These are phyloP conservation scores for Phasia obesa DNA, from an alignment of 2,888 invertebrate genomes.

Conservation along the genomic window DNA sequence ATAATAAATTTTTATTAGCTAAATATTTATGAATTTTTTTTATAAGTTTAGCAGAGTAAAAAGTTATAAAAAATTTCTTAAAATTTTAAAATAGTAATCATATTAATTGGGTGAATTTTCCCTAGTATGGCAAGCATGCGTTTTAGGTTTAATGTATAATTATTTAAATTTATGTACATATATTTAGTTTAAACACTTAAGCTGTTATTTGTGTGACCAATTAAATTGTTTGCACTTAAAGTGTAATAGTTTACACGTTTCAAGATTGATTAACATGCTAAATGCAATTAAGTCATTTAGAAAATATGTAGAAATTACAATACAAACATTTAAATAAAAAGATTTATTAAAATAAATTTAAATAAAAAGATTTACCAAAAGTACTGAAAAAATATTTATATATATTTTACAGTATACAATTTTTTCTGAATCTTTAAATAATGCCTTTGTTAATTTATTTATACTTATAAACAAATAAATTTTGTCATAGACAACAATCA, in stretches of 20 bases:
- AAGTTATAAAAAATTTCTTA: no score
- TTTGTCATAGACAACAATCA: no score
- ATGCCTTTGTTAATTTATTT: no score
- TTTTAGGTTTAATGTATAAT: neutral
- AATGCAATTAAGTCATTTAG: slow-evolving; percentile 3
- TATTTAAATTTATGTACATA: neutral
- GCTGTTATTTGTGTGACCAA: slow-evolving; percentile 51
- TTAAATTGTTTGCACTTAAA: slow-evolving; percentile 58
- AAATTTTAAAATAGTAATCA: no score
- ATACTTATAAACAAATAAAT: no score
- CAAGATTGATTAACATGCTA: neutral
- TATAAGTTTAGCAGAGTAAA: no score
- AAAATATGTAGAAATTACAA: slow-evolving; percentile 11
- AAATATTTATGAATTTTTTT: no score
- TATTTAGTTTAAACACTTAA: slow-evolving; percentile 31
- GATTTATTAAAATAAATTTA: neutral
- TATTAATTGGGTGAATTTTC: neutral
- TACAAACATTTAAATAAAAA: neutral
- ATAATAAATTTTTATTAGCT: no score
- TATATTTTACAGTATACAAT: no score
- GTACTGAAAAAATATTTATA: no score
- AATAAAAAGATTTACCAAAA: no score
- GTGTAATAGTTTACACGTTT: slow-evolving; percentile 28
- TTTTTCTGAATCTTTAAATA: no score
- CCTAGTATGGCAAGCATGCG: neutral